phyloP scores from a whole-genome alignment of 2,797 vertebrate genomes.

The Hypotaenidia okinawae region DNA sequence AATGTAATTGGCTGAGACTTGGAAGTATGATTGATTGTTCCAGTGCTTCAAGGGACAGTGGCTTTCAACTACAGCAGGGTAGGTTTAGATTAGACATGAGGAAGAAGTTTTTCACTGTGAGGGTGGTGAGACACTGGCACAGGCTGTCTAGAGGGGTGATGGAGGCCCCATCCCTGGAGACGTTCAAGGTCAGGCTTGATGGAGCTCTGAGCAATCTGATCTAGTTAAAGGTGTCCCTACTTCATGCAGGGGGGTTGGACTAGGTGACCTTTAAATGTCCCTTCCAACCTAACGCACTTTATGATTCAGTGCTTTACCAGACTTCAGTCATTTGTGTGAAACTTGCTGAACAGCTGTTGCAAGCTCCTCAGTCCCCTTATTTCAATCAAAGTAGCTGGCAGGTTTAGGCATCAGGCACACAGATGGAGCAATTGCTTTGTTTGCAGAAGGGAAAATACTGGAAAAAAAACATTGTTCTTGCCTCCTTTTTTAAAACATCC shows the following conservation, averaged over 20 bases:
- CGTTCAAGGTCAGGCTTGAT: no score
- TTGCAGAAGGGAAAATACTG: not conserved
- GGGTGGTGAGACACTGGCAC: no score
- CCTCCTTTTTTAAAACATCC: not conserved
- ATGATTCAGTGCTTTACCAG: not conserved
- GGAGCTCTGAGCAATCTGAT: no score
- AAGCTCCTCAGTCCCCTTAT: not conserved
- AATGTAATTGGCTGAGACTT: not conserved
- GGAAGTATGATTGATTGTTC: not conserved
- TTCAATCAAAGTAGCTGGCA: not conserved
- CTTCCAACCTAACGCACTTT: no score
- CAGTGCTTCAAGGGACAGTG: not conserved
- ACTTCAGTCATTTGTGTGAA: not conserved
- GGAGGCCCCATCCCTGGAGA: no score
- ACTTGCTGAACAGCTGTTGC: not conserved
- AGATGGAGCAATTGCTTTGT: not conserved
- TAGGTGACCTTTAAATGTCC: no score
- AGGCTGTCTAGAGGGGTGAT: no score
- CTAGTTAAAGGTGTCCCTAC: no score
- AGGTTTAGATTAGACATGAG: no score
- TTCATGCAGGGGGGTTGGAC: no score
- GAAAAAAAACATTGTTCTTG: not conserved
- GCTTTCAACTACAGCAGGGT: no score
- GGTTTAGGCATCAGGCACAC: not conserved
- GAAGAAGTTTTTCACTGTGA: no score